Evolutionary conservation across 2,113 vertebrate genomes (phyloP).

Genomic region (Corydoras sp.): DNA sequence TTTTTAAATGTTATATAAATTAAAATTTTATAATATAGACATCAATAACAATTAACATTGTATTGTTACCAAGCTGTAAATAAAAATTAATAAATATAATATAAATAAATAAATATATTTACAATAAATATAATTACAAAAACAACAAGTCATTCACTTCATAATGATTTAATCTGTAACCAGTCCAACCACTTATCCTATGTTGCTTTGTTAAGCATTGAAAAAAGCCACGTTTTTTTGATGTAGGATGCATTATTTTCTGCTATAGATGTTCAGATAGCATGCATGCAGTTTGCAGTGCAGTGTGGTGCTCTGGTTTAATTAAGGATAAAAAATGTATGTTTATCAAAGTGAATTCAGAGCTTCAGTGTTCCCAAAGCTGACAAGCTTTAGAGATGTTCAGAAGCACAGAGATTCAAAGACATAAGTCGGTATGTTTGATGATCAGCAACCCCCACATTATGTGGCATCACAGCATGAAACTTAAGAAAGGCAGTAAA

Average conservation of each 20-base stretch:
- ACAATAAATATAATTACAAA: too few species aligned
- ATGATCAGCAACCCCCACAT: constrained; percentile 43
- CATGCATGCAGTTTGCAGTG: constrained; percentile 37
- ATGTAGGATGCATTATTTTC: constrained; percentile 44
- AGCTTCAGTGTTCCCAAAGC: constrained; percentile 50
- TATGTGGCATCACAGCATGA: constrained; percentile 34
- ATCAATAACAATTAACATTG: too few species aligned
- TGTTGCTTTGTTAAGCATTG: constrained; percentile 36
- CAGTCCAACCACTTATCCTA: constrained; percentile 15
- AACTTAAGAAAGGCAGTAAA: background rate
- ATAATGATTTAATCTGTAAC: too few species aligned
- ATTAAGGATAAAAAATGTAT: constrained; percentile 60
- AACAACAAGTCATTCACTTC: too few species aligned
- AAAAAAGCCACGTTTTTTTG: background rate
- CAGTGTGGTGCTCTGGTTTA: constrained; percentile 56
- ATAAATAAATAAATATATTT: too few species aligned
- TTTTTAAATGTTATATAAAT: too few species aligned
- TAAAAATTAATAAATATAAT: too few species aligned
- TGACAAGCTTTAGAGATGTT: constrained; percentile 46
- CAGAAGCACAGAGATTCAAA: constrained; percentile 54
- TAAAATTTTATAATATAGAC: too few species aligned
- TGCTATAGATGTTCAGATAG: constrained; percentile 55
- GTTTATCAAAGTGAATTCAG: constrained; percentile 66
- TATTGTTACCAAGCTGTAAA: too few species aligned
- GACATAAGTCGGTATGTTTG: constrained; percentile 44